phyloP scores from a whole-genome alignment of 2,113 vertebrate species.

The Phocoena phocoena region DNA sequence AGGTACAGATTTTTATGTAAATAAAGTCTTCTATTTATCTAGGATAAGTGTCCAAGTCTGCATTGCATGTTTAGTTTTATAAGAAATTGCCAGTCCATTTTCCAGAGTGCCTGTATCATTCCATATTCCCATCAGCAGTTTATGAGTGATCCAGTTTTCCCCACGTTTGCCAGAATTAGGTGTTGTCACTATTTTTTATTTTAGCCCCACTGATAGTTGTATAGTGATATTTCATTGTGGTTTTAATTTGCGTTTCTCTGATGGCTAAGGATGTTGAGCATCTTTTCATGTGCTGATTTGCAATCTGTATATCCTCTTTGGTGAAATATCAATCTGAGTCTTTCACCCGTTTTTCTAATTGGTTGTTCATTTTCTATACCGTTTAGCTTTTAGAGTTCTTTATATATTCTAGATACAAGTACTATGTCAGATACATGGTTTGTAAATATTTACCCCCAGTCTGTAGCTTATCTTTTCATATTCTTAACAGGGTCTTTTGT shows the following conservation, averaged over 20 bases:
- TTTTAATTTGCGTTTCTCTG: background rate
- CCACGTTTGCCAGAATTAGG: too few relatives aligned
- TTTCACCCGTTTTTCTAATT: fast-evolving
- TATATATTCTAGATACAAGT: background rate
- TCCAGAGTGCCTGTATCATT: background rate
- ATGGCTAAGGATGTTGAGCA: background rate
- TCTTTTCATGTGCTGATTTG: background rate
- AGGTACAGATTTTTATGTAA: background rate
- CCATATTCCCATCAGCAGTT: too few relatives aligned
- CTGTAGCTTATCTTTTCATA: background rate
- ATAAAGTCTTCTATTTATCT: background rate
- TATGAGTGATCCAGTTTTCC: too few relatives aligned
- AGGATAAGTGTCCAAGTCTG: background rate
- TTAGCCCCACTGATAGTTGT: too few relatives aligned
- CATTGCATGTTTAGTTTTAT: background rate
- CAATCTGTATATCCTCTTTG: background rate
- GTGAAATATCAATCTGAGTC: fast-evolving
- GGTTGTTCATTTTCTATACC: too few relatives aligned
- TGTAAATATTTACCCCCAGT: background rate
- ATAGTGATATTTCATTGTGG: too few relatives aligned
- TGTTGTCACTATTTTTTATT: too few relatives aligned
- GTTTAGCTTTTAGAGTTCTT: too few relatives aligned
- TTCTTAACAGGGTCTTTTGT: background rate
- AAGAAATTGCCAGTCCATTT: background rate
- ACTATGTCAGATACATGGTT: background rate